Evolutionary conservation across 2,113 vertebrate genomes (phyloP), one percentile per base, ranked within the genome.

Genomic region (Epinephelus moara): DNA sequence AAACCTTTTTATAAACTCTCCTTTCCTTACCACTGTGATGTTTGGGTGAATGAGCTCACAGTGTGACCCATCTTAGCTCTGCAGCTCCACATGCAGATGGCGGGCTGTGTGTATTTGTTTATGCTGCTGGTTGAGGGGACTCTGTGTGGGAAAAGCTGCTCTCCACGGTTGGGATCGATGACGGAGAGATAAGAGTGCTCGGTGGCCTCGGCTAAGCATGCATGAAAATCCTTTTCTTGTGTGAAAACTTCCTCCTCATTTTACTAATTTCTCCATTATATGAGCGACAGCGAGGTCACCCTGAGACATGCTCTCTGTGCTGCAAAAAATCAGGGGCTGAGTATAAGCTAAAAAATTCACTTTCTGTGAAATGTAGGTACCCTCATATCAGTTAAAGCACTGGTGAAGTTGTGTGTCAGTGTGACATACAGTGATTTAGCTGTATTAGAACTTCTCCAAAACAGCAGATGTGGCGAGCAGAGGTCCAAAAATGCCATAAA

Each of bases 141-240:
- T 50, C 45, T 37, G 87, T 91, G 95, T 95, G 95, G 95, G 94
- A 95, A 94, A 90, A 77, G 52, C 77, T 81, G 8, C 68, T 90
- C 81, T 86, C 78, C 66, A 75, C 23, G 13, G 85, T 81, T 77
- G 52, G 75, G 92, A 95, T 95, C 90, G 88, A 95, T 95, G 91
- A 75, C 61, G 70, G 42, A 66, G 59, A 94, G 95, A 95, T 96
- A 95, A 95, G 94, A 82, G 73, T 49, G 30, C 71, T 70, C 75
- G 56, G 66, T 90, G 92, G 85, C 94, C 95, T 95, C 95, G 93
- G 78, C 81, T 80, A 68, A 90, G 88, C 80, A 85, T 85, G 89
- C 85, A 90, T 88, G 74, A 78, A 90, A 87, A 89, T 78, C 67
- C 42, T 90, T 92, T 89, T 80, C 75, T 69, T 82, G 72, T 92